A percentile compares a stretch with the other conserved stretches of the same genome.
These are phyloP conservation scores for Cotesia congregata DNA, from an alignment of 2,888 invertebrate species.

Conservation along the genomic window DNA sequence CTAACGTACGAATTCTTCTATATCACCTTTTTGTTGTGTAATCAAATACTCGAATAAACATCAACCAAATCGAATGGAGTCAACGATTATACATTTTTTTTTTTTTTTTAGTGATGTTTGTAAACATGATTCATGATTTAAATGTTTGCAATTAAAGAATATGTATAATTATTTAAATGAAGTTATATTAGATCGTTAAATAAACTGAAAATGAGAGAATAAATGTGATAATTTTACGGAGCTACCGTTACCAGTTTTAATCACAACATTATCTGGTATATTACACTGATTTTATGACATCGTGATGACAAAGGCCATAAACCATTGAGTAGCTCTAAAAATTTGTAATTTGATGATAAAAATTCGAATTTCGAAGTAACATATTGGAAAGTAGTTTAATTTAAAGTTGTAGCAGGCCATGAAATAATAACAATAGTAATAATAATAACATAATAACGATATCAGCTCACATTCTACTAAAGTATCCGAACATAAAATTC, in stretches of 20 bases:
- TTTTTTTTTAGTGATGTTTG: no score
- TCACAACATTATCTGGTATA: neutral
- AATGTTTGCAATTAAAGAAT: neutral
- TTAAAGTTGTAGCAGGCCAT: conserved; percentile 28
- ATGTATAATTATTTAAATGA: neutral
- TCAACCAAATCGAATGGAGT: no score
- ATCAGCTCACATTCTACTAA: conserved; percentile 40
- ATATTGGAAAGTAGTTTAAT: conserved; percentile 21
- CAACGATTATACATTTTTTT: no score
- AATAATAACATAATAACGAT: conserved; percentile 44
- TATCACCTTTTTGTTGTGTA: neutral
- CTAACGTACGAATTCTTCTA: neutral
- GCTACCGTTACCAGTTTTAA: neutral
- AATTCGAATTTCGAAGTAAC: conserved; percentile 4
- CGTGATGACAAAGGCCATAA: neutral
- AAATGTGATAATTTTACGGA: neutral
- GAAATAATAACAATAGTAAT: conserved; percentile 19
- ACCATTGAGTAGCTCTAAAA: neutral
- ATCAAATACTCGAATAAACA: neutral
- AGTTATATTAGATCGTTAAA: neutral
- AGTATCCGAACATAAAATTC: conserved; percentile 46
- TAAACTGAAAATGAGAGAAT: neutral
- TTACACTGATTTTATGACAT: neutral
- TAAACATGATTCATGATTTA: no score
- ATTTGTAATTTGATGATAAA: neutral